These are phyloP conservation scores for Homalodisca vitripennis DNA, from an alignment of 1,140 invertebrate species.

Conservation along the genomic window DNA sequence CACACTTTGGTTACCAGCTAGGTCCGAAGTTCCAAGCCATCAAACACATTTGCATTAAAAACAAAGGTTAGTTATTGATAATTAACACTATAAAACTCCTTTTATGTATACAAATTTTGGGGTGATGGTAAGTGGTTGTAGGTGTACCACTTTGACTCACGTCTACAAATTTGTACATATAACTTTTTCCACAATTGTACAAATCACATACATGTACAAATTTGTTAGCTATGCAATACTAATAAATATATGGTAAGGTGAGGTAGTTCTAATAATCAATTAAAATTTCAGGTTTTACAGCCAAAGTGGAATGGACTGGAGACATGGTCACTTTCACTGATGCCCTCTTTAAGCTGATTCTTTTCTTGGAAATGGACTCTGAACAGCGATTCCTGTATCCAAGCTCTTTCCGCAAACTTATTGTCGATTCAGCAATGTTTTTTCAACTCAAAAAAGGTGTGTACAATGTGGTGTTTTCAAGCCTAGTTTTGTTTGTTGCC, in stretches of 20 bases:
- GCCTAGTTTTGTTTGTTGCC: no score
- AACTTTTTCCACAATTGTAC: no score
- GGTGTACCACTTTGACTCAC: no score
- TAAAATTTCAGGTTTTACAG: slow-evolving; percentile 19
- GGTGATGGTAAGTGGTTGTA: no score
- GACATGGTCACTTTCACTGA: slow-evolving; percentile 27
- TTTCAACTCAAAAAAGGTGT: neutral
- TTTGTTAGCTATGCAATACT: no score
- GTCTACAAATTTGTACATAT: no score
- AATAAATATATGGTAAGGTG: no score
- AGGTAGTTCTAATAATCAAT: no score
- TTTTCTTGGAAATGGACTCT: slow-evolving; percentile 8
- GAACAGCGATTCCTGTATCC: neutral
- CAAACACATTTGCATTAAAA: neutral
- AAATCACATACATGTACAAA: no score
- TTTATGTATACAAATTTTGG: no score
- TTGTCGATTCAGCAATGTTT: neutral
- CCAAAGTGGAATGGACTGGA: slow-evolving; percentile 27
- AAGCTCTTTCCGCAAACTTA: neutral
- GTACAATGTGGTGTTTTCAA: no score
- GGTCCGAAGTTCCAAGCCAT: slow-evolving; percentile 2
- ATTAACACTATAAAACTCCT: no score
- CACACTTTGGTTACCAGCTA: slow-evolving; percentile 14
- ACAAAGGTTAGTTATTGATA: slow-evolving; percentile 11
- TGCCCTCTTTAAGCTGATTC: slow-evolving; percentile 17